Evolutionary conservation across 2,113 vertebrate species (phyloP), one percentile per base, ranked within the genome.

Genomic region (Clarias magur): DNA sequence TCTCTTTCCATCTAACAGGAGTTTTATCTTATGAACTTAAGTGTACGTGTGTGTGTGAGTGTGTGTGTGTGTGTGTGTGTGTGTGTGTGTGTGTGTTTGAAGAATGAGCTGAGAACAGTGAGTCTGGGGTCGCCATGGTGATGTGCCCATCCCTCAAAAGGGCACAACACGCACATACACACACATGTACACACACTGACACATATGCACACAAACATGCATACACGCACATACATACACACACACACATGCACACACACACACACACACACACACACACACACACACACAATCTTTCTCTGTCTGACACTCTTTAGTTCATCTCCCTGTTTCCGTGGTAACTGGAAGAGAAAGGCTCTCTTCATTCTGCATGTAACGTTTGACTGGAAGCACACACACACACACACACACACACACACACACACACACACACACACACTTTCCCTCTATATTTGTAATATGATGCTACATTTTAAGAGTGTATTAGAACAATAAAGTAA

Each of bases 261-360:
- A 87, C 82, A 72, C 80, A 65, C 82, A 82, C 30, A 78, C 83
- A 85, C 34, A 87, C 82, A 54, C n/a, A 38, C 7, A 48, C 38
- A 27, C 38, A 25, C 57, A 59, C 53, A 75, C 79, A 42, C 38
- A 70, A 70, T 85, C 78, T 85, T 72, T 72, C 78, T 82, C 82
- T 84, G 59, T 80, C 87, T 57, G 62, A 48, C 82, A 86, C 85
- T 72, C 27, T 86, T 81, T 73, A 81, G 80, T 86, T 89, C 88
- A 89, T 86, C 60, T 83, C 86, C 88, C 88, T 86, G 91, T 92
- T 92, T 88, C 91, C 91, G 86, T 89, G 91, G 91, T 89, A 91
- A 92, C 91, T 67, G 27, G 87, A 88, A 88, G 62, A 85, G 82
- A 87, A 88, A 87, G 79, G 85, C 88, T 88, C 48, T 92, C 85